Conservation (phyloP, 2,113 vertebrate genomes). For the Centropus bengalensis region DNA sequence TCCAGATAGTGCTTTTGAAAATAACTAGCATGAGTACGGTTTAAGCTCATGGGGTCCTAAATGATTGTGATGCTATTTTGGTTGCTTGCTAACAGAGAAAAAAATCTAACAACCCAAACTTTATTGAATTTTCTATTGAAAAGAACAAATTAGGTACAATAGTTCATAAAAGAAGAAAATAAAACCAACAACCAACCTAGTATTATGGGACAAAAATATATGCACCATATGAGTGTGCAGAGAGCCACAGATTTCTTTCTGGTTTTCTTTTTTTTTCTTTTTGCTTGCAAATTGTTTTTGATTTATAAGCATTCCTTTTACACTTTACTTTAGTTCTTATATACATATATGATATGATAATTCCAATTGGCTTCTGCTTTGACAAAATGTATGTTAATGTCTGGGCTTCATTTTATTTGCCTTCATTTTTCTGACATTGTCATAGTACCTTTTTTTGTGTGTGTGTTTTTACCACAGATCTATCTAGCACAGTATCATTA, state of each 20-base stretch:
- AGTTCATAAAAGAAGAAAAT: background rate
- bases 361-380: background rate
- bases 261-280: rapidly evolving
- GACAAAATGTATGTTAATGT: background rate
- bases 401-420: background rate
- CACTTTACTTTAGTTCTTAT: too few relatives aligned
- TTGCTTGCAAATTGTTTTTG: background rate
- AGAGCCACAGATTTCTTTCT: background rate
- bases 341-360: background rate
- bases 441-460: background rate
- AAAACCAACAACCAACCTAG: background rate
- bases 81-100: background rate
- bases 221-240: background rate
- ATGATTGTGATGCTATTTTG: background rate
- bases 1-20: background rate
- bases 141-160: background rate
- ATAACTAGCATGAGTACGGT: background rate
- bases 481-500: background rate
- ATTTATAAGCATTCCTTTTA: background rate
- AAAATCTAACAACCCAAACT: background rate
- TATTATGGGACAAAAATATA: background rate
- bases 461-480: background rate
- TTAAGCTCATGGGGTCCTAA: background rate
- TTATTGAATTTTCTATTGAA: background rate
- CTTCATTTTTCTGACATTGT: background rate